Evolutionary conservation across 2,113 vertebrate species (phyloP).

Genomic region (Heliornis fulica): DNA sequence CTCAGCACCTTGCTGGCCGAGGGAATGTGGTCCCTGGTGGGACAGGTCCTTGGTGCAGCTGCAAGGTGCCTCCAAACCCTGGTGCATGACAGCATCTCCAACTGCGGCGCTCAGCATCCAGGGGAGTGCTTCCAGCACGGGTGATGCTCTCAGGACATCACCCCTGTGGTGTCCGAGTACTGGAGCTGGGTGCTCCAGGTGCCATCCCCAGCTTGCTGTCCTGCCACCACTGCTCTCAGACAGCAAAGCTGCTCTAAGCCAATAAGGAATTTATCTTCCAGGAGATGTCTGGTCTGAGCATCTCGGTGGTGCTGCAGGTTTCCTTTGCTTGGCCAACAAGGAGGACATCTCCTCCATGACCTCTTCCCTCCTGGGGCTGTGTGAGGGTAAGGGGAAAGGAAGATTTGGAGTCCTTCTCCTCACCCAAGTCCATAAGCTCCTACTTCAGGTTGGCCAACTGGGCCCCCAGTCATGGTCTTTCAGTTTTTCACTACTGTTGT

Average conservation of each 20-base stretch:
- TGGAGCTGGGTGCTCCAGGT: neutral
- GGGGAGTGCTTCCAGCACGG: fast-evolving
- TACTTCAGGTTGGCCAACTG: neutral
- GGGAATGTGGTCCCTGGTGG: neutral
- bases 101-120: fast-evolving
- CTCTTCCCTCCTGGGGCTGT: neutral
- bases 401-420: neutral
- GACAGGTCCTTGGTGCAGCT: neutral
- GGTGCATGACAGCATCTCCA: fast-evolving
- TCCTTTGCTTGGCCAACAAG: neutral
- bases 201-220: neutral
- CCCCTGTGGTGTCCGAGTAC: neutral
- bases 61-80: neutral
- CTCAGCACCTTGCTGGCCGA: fast-evolving
- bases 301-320: neutral
- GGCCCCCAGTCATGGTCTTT: neutral
- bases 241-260: neutral
- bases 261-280: neutral
- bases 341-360: neutral
- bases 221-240: fast-evolving
- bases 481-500: neutral
- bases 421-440: neutral
- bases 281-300: neutral
- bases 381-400: neutral
- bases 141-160: neutral